Evolutionary conservation across 2,113 vertebrate species (phyloP).

Genomic region (Dicerorhinus sumatrensis): DNA sequence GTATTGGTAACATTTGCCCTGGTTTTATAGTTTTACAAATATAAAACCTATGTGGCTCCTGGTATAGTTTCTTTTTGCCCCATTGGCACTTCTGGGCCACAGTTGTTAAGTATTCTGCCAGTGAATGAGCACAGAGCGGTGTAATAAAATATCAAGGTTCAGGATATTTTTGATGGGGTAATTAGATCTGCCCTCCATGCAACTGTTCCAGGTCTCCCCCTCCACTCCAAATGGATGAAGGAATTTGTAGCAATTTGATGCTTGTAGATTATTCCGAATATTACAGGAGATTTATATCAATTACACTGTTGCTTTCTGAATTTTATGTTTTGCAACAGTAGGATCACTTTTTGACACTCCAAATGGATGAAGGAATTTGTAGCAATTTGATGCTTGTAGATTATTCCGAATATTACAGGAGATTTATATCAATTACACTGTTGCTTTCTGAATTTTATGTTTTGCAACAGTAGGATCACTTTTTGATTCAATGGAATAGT

Average conservation of each 20-base stretch:
- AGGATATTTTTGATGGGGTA: not conserved
- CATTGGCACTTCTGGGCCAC: not conserved
- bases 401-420: not conserved
- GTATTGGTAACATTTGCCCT: not conserved
- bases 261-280: not conserved
- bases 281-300: not conserved
- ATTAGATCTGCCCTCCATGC: not conserved
- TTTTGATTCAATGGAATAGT: not conserved
- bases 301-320: not conserved
- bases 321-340: slow-evolving; percentile 31
- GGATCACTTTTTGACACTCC: not conserved
- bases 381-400: not conserved
- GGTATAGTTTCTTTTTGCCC: not conserved
- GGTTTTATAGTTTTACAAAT: slow-evolving; percentile 20
- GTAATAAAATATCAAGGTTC: not conserved
- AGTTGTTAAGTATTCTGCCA: not conserved
- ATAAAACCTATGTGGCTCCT: not conserved
- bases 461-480: slow-evolving; percentile 13
- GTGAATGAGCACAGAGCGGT: not conserved
- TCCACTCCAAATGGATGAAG: not conserved
- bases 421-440: slow-evolving; percentile 1
- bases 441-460: not conserved
- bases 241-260: slow-evolving; percentile 21
- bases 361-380: slow-evolving; percentile 11
- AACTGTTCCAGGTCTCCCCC: not conserved